These are phyloP conservation scores for Notothenia coriiceps DNA, from an alignment of 2,113 vertebrate species.

Conservation along the genomic window DNA sequence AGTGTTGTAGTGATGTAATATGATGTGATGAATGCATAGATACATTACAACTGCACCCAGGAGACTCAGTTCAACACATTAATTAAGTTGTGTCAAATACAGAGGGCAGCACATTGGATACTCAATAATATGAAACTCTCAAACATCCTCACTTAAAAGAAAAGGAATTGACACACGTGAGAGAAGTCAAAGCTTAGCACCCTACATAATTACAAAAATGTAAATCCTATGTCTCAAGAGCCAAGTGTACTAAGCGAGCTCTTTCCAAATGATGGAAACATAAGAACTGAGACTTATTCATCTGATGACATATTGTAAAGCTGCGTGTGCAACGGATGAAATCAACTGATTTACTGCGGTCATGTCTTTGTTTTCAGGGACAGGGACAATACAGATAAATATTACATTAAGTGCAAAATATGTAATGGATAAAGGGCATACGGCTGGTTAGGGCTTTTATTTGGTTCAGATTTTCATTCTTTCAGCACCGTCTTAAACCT, in stretches of 20 bases:
- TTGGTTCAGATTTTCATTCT: constrained; percentile 11
- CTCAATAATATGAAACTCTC: not conserved
- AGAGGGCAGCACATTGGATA: not conserved
- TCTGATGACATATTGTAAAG: not conserved
- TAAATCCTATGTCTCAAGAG: not conserved
- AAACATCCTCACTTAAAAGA: not conserved
- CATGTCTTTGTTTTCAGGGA: not conserved
- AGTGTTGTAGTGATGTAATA: not conserved
- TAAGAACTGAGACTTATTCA: not conserved
- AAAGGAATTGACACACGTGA: not conserved
- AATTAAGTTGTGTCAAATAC: not conserved
- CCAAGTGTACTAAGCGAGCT: no score
- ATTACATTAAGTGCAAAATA: not conserved
- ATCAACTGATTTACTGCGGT: no score
- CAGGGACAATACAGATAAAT: not conserved
- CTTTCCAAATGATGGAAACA: no score
- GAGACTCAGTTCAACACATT: not conserved
- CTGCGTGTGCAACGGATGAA: no score
- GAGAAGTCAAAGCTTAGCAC: not conserved
- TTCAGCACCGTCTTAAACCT: constrained; percentile 8
- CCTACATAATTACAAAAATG: not conserved
- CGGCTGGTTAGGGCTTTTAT: not conserved
- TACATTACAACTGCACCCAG: not conserved
- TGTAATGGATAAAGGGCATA: not conserved
- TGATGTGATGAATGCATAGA: constrained; percentile 5